Evolutionary conservation across 2,888 invertebrate genomes (phyloP), one percentile per base, ranked within the genome.

Genomic region (Pristionchus entomophagus): DNA sequence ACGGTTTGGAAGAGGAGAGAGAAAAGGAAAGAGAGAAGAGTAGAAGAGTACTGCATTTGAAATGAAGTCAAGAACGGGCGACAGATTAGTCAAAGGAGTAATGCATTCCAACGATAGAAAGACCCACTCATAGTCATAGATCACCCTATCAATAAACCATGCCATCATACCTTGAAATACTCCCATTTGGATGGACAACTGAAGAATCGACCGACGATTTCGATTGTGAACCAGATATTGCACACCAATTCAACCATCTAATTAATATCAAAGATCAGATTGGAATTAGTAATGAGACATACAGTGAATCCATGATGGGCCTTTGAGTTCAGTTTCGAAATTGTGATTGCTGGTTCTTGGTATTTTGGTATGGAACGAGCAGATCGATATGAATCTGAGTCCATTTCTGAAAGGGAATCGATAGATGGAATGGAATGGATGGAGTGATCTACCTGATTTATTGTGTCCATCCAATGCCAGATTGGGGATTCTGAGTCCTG

Each of bases 151-250:
- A 14, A 45, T 45, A 45, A 45, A 45, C 14, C 45, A 45, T 45
- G 45, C 45, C 45, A 45, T 45, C 45, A 45, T 22, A 89, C 89
- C 86, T 96, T 96, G 87, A 97, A 95, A 94, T 98, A 98, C 91
- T 96, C 96, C 94, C 96, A 95, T 91, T 96, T 95, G 93, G 96
- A 89, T 49, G 97, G 97, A 86, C 97, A 96, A 93, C 97, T 97
- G 94, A 97, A 95, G 93, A 96, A 96, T 89, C 98, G 96, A 82
- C 94, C 94, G 51, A 93, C 53, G 88, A 96, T 95, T 93, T 98
- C 95, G 94, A 99, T 97, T 94, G 98, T 98, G 95, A 99, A 99
- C 99, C 99, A 99, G 88, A 98, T 97, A 95, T 98, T 98, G 95
- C 98, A 98, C 91, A 98, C 96, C 91, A 97, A 96, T 93, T 98